A percentile compares a stretch with the other conserved stretches of the same genome.
phyloP scores from a whole-genome alignment of 64 coral and sea anemone species.

The Montipora efflorescens region DNA sequence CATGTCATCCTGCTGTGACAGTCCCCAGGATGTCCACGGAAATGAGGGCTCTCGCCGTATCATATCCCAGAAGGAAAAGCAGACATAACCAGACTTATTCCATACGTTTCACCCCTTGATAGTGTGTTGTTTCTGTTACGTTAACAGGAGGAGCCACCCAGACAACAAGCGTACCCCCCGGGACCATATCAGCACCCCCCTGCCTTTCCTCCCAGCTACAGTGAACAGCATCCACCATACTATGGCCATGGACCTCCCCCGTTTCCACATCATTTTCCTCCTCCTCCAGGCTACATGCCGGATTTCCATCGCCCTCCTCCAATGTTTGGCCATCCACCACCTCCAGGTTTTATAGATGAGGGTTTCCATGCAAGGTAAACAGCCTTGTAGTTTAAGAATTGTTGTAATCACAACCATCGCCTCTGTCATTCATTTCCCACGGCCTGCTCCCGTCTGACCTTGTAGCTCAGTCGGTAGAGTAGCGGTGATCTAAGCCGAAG shows the following conservation, averaged over 20 bases:
- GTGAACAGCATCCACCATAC: not conserved
- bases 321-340: slow-evolving; percentile 65
- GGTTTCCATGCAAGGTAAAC: slow-evolving; percentile 72
- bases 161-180: slow-evolving; percentile 29
- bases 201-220: slow-evolving; percentile 30
- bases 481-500: no score
- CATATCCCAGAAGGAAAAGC: no score
- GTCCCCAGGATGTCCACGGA: no score
- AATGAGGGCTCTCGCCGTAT: no score
- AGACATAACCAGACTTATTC: no score
- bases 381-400: not conserved
- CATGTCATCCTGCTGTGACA: no score
- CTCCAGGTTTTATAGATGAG: slow-evolving; percentile 85
- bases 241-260: slow-evolving; percentile 49
- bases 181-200: slow-evolving; percentile 55
- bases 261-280: slow-evolving; percentile 60
- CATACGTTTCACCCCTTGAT: not conserved
- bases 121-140: not conserved
- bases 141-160: slow-evolving; percentile 20
- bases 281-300: slow-evolving; percentile 71
- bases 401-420: no score
- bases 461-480: no score
- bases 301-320: slow-evolving; percentile 73
- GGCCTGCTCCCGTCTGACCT: no score
- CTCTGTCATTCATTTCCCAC: no score